These are phyloP conservation scores for Porites lutea DNA, from an alignment of 64 coral and sea anemone genomes.

Conservation along the genomic window DNA sequence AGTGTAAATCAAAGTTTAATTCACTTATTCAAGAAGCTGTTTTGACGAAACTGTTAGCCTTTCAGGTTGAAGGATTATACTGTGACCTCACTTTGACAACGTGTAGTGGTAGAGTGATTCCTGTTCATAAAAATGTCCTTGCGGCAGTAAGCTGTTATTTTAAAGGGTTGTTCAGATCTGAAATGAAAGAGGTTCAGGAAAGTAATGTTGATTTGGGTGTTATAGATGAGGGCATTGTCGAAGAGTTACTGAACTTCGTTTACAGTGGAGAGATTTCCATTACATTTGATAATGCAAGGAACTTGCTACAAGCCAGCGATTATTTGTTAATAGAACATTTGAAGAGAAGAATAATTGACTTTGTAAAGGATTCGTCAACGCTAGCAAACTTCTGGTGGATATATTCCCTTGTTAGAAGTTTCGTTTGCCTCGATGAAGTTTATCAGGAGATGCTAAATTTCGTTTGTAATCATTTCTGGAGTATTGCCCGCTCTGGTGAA, in stretches of 20 bases:
- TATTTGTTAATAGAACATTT: slow-evolving; percentile 50
- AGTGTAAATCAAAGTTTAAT: not conserved
- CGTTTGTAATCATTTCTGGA: slow-evolving; percentile 22
- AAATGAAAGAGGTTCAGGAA: slow-evolving; percentile 48
- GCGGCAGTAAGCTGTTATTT: slow-evolving; percentile 45
- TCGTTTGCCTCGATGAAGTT: slow-evolving; percentile 31
- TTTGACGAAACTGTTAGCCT: slow-evolving; percentile 11
- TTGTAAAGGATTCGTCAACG: slow-evolving; percentile 15
- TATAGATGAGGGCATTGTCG: slow-evolving; percentile 34
- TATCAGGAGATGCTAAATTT: slow-evolving; percentile 49
- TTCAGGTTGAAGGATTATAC: not conserved
- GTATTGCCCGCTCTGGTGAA: not conserved
- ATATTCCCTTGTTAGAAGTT: slow-evolving; percentile 47
- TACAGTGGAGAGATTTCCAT: slow-evolving; percentile 34
- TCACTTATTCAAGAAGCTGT: not conserved
- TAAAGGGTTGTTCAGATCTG: slow-evolving; percentile 31
- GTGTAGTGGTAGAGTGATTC: slow-evolving; percentile 17
- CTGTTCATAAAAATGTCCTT: slow-evolving; percentile 32
- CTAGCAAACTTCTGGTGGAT: slow-evolving; percentile 14
- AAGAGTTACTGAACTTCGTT: slow-evolving; percentile 34
- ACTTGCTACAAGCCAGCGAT: slow-evolving; percentile 38
- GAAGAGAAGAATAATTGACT: slow-evolving; percentile 41
- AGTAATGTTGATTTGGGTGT: slow-evolving; percentile 39
- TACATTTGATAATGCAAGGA: slow-evolving; percentile 26
- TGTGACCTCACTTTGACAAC: slow-evolving; percentile 45